phyloP scores from a whole-genome alignment of 2,797 vertebrate genomes.

The Melanotaenia maccullochi region DNA sequence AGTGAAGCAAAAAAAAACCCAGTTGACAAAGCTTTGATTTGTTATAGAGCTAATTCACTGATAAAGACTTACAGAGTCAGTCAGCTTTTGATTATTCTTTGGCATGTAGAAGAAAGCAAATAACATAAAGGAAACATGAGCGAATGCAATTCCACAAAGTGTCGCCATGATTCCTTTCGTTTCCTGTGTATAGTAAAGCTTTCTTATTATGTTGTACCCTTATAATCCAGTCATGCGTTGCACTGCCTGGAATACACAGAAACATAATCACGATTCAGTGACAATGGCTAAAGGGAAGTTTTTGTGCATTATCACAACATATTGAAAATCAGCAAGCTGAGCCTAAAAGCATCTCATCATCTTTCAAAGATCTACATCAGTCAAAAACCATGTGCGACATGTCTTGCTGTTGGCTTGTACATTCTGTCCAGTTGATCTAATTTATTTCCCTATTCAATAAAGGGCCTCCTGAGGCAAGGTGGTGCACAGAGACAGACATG shows the following conservation, averaged over 20 bases:
- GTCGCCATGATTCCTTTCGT: neutral
- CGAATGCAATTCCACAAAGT: neutral
- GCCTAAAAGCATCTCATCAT: constrained; percentile 18
- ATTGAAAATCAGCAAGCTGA: constrained; percentile 1
- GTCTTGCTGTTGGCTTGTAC: constrained; percentile 72
- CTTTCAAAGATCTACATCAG: constrained; percentile 22
- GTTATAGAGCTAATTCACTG: neutral
- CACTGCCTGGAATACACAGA: neutral
- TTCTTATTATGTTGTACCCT: neutral
- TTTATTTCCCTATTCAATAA: constrained; percentile 84
- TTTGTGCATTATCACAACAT: neutral
- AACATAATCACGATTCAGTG: neutral
- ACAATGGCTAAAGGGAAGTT: neutral
- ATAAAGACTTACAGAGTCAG: neutral
- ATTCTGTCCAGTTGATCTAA: constrained; percentile 80
- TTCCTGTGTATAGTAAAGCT: neutral
- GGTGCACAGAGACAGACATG: constrained; percentile 77
- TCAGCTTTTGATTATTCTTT: neutral
- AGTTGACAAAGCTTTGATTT: neutral
- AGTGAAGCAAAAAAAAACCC: neutral
- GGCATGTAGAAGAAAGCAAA: neutral
- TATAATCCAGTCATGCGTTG: neutral
- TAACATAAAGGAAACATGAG: neutral
- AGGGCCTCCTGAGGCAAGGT: constrained; percentile 74
- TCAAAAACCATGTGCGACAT: constrained; percentile 51